These are phyloP conservation scores for Mirza zaza DNA, from an alignment of 2,113 vertebrate genomes.

Conservation along the genomic window DNA sequence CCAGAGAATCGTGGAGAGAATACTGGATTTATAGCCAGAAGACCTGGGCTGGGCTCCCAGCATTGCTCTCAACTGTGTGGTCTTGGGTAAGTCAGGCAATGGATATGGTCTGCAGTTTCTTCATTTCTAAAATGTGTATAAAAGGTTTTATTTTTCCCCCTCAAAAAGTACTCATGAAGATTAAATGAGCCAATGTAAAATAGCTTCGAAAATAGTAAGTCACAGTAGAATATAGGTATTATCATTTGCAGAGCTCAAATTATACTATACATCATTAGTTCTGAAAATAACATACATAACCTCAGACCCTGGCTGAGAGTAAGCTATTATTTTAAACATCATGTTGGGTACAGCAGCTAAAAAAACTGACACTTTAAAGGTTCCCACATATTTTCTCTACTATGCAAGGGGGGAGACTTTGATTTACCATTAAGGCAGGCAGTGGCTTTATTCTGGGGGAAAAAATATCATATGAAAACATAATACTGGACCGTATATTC, in stretches of 20 bases:
- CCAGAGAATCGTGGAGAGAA: rapidly evolving
- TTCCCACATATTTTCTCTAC: conserved; percentile 2
- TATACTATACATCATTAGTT: conserved; percentile 58
- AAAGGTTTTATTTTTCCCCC: background rate
- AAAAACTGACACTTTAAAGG: conserved; percentile 19
- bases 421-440: background rate
- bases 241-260: conserved; percentile 51
- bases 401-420: background rate
- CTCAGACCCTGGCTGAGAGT: background rate
- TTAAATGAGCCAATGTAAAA: conserved; percentile 67
- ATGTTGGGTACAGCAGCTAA: background rate
- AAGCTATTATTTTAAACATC: conserved; percentile 45
- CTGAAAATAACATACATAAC: conserved; percentile 59
- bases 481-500: background rate
- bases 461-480: background rate
- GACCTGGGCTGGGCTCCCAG: background rate
- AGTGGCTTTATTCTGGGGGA: background rate
- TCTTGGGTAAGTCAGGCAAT: background rate
- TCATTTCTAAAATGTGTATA: conserved; percentile 28
- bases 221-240: conserved; percentile 40
- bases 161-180: conserved; percentile 42
- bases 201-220: conserved; percentile 59
- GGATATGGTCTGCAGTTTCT: background rate
- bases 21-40: background rate
- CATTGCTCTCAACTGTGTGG: rapidly evolving